Percentiles rank a stretch among this genome's conserved stretches.
These are phyloP conservation scores for Cirrhinus mrigala DNA, from an alignment of 2,797 vertebrate species.

Conservation along the genomic window DNA sequence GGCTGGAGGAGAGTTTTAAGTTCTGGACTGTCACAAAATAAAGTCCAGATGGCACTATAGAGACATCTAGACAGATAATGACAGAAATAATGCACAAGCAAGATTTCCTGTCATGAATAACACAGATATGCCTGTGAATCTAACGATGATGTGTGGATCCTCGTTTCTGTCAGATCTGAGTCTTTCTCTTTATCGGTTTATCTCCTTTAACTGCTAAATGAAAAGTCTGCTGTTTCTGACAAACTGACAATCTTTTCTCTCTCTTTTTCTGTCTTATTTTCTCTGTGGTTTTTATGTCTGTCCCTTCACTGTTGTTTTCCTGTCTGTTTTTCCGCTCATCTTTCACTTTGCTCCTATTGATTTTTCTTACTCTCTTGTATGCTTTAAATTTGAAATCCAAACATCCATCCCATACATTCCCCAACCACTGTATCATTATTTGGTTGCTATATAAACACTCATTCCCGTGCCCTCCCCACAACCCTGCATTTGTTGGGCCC, in stretches of 20 bases:
- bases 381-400: slow-evolving; percentile 10
- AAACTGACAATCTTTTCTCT: slow-evolving; percentile 73
- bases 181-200: slow-evolving; percentile 43
- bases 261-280: slow-evolving; percentile 62
- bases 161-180: slow-evolving; percentile 26
- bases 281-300: slow-evolving; percentile 57
- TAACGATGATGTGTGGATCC: slow-evolving; percentile 6
- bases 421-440: slow-evolving; percentile 11
- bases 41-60: not conserved
- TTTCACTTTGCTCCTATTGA: slow-evolving; percentile 29
- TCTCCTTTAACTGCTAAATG: slow-evolving; percentile 52
- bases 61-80: not conserved
- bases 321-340: slow-evolving; percentile 49
- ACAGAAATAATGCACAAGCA: not conserved
- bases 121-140: slow-evolving; percentile 1
- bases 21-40: not conserved
- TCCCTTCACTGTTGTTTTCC: slow-evolving; percentile 31
- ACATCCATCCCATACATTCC: slow-evolving; percentile 20
- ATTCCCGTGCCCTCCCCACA: slow-evolving; percentile 46
- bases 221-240: slow-evolving; percentile 67
- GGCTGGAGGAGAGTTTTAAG: not conserved
- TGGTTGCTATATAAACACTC: slow-evolving; percentile 12
- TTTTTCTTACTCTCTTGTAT: slow-evolving; percentile 18
- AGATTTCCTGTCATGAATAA: not conserved
- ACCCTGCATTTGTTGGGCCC: slow-evolving; percentile 13